Base-by-base conservation (phyloP, 2,888 invertebrate species). In the Sarcophaga subvicina region DNA sequence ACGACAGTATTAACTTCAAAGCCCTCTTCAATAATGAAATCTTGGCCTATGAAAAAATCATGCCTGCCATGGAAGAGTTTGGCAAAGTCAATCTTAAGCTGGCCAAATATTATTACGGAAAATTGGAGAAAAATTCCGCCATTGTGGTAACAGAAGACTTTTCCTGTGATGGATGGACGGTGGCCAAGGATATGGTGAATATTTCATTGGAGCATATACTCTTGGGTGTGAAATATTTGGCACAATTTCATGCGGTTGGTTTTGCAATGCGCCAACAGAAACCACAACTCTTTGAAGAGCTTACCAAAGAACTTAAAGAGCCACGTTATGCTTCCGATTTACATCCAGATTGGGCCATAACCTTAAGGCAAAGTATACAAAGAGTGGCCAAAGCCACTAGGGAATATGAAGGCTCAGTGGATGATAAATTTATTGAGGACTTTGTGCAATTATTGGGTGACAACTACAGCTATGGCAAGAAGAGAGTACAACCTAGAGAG, bases 21-120 rank as follows among this genome's bases (percentile, higher is more conserved):
- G 80, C 88, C 0, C 90, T 93, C 1, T 93, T 93, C 72, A 87
- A 78, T 64, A 93, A 93, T 83, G 93, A 93, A 89, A 91, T 92
- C 11, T 60, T 83, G 4, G 91, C 90, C 2, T 93, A 93, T 49
- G 91, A 90, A 1, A 88, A 88, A 25, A 90, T 93, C 3, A 73
- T 93, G 22, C 93, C 93, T 3, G 88, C 89, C 2, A 54, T 93
- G 2, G 89, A 90, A 20, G 66, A 89, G 5, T 81, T 89, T 25
- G 80, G 89, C 3, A 85, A 90, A 1, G 85, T 80, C 0, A 77
- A 88, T 2, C 85, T 91, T 3, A 88, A 89, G 2, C 89, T 91
- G 3, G 91, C 92, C 14, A 91, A 89, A 69, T 93, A 91, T 84
- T 93, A 90, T 63, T 91, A 92, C 80, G 91, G 91, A 37, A 89